These are phyloP conservation scores for Drosophila falleni DNA, from an alignment of 2,888 invertebrate genomes.

Conservation along the genomic window DNA sequence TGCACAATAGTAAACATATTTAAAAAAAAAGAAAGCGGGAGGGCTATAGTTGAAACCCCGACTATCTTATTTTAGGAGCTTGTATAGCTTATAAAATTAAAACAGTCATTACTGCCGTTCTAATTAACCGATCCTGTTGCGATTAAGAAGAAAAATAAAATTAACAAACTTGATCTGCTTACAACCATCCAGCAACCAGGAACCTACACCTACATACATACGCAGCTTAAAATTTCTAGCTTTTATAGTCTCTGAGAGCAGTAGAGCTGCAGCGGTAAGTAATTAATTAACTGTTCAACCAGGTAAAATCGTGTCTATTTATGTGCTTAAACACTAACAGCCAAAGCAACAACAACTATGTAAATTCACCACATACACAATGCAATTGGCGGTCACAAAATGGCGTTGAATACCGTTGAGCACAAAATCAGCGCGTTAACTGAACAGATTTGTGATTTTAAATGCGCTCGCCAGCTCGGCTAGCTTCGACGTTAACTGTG, in stretches of 20 bases:
- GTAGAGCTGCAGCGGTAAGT: slow-evolving; percentile 25
- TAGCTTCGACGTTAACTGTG: slow-evolving; percentile 23
- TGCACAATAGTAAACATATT: neutral
- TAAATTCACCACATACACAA: slow-evolving; percentile 23
- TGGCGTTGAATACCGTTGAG: slow-evolving; percentile 22
- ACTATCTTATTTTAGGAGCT: too few relatives aligned
- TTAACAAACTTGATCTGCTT: too few relatives aligned
- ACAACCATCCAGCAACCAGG: too few relatives aligned
- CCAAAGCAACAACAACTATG: slow-evolving; percentile 6
- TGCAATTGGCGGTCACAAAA: slow-evolving; percentile 24
- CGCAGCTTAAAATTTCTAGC: too few relatives aligned
- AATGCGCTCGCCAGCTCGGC: slow-evolving; percentile 28
- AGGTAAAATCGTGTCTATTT: neutral
- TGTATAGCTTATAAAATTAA: too few relatives aligned
- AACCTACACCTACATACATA: too few relatives aligned
- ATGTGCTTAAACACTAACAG: slow-evolving; percentile 2
- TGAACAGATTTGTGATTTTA: slow-evolving; percentile 41
- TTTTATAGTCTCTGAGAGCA: too few relatives aligned
- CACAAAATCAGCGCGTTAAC: slow-evolving; percentile 53
- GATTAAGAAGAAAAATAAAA: too few relatives aligned
- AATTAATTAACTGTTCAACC: slow-evolving; percentile 24
- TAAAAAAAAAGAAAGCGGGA: too few relatives aligned
- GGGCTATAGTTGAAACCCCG: too few relatives aligned
- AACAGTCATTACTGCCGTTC: too few relatives aligned
- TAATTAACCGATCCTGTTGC: too few relatives aligned